Percentiles rank a stretch among this genome's conserved stretches.
Evolutionary conservation across 2,797 vertebrate genomes (phyloP).

Genomic region (Chelon auratus): DNA sequence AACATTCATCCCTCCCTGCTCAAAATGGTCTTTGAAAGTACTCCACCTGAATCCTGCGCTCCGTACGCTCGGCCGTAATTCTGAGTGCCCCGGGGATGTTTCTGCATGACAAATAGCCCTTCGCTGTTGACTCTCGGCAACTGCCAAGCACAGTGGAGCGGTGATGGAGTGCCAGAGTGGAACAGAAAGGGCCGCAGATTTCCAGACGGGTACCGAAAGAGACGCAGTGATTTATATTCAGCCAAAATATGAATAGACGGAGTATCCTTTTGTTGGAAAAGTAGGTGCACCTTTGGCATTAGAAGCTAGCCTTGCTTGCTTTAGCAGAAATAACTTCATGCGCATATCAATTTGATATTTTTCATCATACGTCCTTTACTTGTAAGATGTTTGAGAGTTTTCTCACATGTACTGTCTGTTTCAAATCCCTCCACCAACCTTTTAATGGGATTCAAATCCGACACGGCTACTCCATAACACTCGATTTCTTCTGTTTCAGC

Average conservation of each 20-base stretch:
- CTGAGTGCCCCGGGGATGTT: slow-evolving; percentile 42
- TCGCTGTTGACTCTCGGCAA: slow-evolving; percentile 11
- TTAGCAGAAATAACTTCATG: neutral
- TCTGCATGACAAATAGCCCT: slow-evolving; percentile 55
- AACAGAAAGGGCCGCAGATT: neutral
- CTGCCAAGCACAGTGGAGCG: slow-evolving; percentile 33
- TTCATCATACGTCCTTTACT: no score
- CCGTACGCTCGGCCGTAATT: slow-evolving; percentile 34
- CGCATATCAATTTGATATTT: no score
- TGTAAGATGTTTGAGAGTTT: no score
- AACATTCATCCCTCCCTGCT: slow-evolving; percentile 1
- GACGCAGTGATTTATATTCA: neutral
- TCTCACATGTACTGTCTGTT: no score
- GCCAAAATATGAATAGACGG: neutral
- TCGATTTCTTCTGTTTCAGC: neutral
- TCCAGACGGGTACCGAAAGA: slow-evolving; percentile 2
- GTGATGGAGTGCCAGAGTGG: slow-evolving; percentile 27
- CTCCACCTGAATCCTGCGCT: slow-evolving; percentile 10
- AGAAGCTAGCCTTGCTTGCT: neutral
- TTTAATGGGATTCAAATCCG: neutral
- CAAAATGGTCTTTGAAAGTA: slow-evolving; percentile 48
- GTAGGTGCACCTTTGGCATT: neutral
- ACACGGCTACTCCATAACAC: neutral
- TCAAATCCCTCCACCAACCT: neutral
- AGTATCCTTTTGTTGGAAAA: neutral